Evolutionary conservation across 2,888 invertebrate species (phyloP), one percentile per base, ranked within the genome.

Genomic region (Sinhomidia bicolor): DNA sequence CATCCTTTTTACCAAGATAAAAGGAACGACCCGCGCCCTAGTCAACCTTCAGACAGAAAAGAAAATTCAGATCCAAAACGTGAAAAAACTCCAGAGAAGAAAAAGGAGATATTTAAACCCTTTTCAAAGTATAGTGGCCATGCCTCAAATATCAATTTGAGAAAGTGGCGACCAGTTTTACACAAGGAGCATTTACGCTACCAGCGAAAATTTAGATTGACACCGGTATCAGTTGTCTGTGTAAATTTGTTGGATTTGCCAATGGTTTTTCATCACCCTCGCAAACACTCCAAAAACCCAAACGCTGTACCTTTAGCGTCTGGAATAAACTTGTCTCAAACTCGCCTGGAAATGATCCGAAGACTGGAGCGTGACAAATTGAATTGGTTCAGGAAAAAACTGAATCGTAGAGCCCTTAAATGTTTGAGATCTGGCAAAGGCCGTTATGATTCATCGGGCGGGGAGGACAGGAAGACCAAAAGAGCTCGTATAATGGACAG

Each of bases 211-310:
- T 85, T 57, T 26, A 84, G 81, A 57, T 78, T 90, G 29, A 88
- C 68, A 17, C 80, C 81, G 26, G 0, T 81, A 0, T 90, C 90
- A 14, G 60, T 90, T 12, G 60, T 85, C 32, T 90, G 90, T 62
- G 82, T 90, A 4, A 88, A 90, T 36, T 41, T 90, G 23, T 12
- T 76, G n/a, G 85, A 90, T n/a, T 32, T 90, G 12, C 84, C 79
- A 1, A 85, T 78, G 23, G 20, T 85, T 17, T 89, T 89, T n/a
- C 68, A 84, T 79, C 41, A 57, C 57, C 80, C 85, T 17, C 12
- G 20, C n/a, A 20, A 32, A 6, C 79, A 20, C 20, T 14, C 65
- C 4, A 65, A 62, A 7, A 60, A 54, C 29, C 74, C 82, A 14
- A 76, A 76, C 41, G 74, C 89, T 1, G 57, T 89, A 12, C 85